Base-by-base conservation (phyloP, 1,140 invertebrate species). In the Scaptomyza hsui region DNA sequence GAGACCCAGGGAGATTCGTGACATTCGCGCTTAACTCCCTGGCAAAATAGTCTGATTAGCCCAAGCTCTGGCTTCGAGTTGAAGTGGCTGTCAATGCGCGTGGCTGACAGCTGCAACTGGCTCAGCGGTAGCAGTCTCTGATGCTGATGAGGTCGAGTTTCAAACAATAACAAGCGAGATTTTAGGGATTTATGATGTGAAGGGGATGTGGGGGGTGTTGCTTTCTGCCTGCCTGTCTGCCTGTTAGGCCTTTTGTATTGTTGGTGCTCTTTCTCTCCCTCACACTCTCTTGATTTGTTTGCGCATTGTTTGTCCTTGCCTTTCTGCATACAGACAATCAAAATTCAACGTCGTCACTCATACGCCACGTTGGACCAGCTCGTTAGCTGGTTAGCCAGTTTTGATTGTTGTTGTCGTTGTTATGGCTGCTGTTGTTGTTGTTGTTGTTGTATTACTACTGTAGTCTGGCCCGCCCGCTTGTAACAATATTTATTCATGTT, bases 401-500 rank as follows among this genome's bases (percentile, higher is more conserved):
- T 29, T 67, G 55, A 42, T 53, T 19, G 48, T 39, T 41, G 55
- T 35, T 62, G 26, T 21, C 55, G 44, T 35, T 18, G 39, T 39
- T 44, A 18, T 6, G 45, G 5, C 21, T 26, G 10, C 13, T 59
- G n/a, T 7, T 48, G 32, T 18, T 35, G 29, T 21, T 55, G 13
- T 55, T 59, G 16, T 29, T 59, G 44, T 48, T 53, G 52, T 72
- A 80, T 44, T 59, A 42, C 48, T 67, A 47, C 42, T 60, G 26
- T 9, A 67, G 77, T 81, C 76, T 73, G 68, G 62, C 60, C 52
- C 57, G 67, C 62, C 51, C 45, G 69, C 72, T 71, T 83, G 76
- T 78, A 89, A 90, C 89, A 90, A 90, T 90, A 90, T 90, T 90
- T 90, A 82, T 90, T 89, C 89, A 85, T 90, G 89, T 90, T 90